Evolutionary conservation across 2,888 invertebrate species (phyloP).

Genomic region (Eledona agricola): DNA sequence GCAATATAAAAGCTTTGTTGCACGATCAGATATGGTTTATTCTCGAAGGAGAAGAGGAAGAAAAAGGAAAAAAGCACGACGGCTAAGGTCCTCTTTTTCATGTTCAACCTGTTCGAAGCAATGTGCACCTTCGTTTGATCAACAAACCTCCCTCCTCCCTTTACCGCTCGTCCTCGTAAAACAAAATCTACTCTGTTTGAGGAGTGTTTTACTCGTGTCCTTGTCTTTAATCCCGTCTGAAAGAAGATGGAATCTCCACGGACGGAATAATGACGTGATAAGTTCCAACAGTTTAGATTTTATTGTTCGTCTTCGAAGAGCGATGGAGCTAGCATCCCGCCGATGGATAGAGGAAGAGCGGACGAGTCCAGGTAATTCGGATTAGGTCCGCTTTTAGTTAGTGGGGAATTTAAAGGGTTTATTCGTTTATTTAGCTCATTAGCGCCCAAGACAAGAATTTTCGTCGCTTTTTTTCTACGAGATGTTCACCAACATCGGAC

Average conservation of each 20-base stretch:
- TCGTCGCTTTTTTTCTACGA: not conserved
- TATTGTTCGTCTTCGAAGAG: conserved; percentile 24
- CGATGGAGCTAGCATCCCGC: conserved; percentile 5
- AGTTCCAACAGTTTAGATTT: conserved; percentile 42
- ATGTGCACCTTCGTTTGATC: conserved; percentile 21
- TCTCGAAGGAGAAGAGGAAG: too few species aligned
- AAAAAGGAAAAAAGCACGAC: conserved; percentile 11
- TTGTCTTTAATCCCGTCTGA: conserved; percentile 32
- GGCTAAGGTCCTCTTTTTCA: conserved; percentile 22
- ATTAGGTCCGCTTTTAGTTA: conserved; percentile 52
- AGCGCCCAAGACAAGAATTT: conserved; percentile 32
- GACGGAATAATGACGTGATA: conserved; percentile 45
- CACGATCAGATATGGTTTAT: conserved; percentile 26
- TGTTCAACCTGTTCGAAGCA: conserved; percentile 31
- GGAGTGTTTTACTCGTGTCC: conserved; percentile 36
- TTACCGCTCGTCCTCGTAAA: conserved; percentile 28
- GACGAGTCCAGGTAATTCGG: conserved; percentile 45
- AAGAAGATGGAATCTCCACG: conserved; percentile 33
- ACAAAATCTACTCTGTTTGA: conserved; percentile 33
- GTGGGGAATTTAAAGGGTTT: conserved; percentile 52
- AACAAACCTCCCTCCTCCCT: conserved; percentile 14
- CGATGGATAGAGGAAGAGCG: conserved; percentile 27
- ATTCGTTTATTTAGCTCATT: conserved; percentile 53
- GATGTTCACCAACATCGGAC: not conserved
- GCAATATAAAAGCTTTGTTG: conserved; percentile 25